These are phyloP conservation scores for Rhinichthys klamathensis DNA, from an alignment of 2,113 vertebrate species.

Conservation along the genomic window DNA sequence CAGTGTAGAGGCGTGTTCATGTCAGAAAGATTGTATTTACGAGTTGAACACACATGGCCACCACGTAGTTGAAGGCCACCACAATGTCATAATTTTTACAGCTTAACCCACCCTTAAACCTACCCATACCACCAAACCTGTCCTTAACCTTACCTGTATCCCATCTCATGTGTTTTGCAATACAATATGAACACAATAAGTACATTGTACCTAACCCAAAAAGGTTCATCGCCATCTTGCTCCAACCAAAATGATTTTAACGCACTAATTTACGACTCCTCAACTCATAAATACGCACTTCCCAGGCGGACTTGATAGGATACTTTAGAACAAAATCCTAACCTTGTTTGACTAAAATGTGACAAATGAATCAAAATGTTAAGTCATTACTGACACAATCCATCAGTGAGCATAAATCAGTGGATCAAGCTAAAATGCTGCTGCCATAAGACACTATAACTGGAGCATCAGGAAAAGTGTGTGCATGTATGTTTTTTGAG, in stretches of 20 bases:
- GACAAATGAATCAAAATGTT: neutral
- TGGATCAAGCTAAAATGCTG: neutral
- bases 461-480: neutral
- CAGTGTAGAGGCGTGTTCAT: neutral
- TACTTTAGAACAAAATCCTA: neutral
- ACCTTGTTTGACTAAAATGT: neutral
- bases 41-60: too few relatives aligned
- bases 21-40: neutral
- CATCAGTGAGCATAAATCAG: neutral
- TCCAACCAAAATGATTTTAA: neutral
- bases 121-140: too few relatives aligned
- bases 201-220: neutral
- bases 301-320: neutral
- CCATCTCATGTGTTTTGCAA: too few relatives aligned
- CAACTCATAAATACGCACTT: neutral
- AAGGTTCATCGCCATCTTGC: neutral
- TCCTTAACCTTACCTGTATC: too few relatives aligned
- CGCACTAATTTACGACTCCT: neutral
- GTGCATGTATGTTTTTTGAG: neutral
- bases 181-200: too few relatives aligned
- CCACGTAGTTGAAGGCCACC: neutral
- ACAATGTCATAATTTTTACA: neutral
- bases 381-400: neutral
- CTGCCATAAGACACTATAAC: neutral
- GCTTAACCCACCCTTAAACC: too few relatives aligned